Evolutionary conservation across 2,797 vertebrate genomes (phyloP).

Genomic region (Brotula barbata): DNA sequence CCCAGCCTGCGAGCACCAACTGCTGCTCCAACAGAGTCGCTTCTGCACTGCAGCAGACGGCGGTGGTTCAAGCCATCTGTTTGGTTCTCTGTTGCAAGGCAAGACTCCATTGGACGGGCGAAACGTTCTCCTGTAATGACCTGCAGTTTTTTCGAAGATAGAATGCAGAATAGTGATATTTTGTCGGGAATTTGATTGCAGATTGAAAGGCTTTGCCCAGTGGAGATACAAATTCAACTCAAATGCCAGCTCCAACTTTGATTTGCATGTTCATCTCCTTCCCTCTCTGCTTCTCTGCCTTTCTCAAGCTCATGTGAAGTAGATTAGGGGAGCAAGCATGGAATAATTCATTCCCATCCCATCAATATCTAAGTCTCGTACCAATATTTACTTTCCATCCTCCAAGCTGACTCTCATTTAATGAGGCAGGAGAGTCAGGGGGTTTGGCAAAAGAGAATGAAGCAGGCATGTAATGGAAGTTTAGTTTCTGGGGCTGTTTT

Average conservation of each 20-base stretch:
- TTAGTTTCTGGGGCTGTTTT: constrained; percentile 1
- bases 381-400: constrained; percentile 58
- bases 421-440: constrained; percentile 43
- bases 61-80: constrained; percentile 73
- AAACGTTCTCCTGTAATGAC: constrained; percentile 44
- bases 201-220: constrained; percentile 27
- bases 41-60: constrained; percentile 64
- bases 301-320: constrained; percentile 33
- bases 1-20: constrained; percentile 63
- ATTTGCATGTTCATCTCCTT: constrained; percentile 39
- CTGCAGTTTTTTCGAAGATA: constrained; percentile 37
- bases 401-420: constrained; percentile 48
- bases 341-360: constrained; percentile 55
- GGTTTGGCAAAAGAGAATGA: constrained; percentile 1
- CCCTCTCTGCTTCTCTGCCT: background rate
- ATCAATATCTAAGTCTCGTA: constrained; percentile 45
- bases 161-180: constrained; percentile 16
- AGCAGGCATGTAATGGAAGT: background rate
- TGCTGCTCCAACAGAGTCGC: constrained; percentile 61
- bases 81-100: constrained; percentile 35
- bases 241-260: constrained; percentile 28
- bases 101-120: constrained; percentile 29
- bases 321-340: constrained; percentile 38
- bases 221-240: constrained; percentile 32
- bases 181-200: constrained; percentile 28